Evolutionary conservation across 2,113 vertebrate genomes (phyloP).

Genomic region (Pedionomus torquatus): DNA sequence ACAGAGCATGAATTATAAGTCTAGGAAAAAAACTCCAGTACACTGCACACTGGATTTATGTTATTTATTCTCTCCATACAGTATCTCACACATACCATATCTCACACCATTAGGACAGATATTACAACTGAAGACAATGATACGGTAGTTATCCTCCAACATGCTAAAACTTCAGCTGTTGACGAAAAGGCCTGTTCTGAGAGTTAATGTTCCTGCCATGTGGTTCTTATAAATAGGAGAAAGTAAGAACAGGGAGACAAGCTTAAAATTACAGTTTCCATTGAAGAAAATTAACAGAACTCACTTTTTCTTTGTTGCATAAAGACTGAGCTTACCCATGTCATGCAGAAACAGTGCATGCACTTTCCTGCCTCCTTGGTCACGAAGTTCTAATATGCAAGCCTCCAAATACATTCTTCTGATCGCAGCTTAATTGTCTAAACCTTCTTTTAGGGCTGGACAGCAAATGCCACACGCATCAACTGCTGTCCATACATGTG

Average conservation of each 20-base stretch:
- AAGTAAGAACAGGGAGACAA: background rate
- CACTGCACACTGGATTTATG: background rate
- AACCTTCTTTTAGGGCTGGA: background rate
- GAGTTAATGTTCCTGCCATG: background rate
- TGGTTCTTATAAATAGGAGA: background rate
- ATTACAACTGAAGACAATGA: background rate
- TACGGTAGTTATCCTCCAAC: background rate
- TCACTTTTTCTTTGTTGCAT: background rate
- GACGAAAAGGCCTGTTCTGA: background rate
- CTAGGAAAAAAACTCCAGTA: background rate
- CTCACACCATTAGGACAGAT: background rate
- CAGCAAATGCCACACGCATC: background rate
- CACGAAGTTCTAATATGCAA: background rate
- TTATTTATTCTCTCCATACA: background rate
- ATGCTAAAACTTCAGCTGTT: background rate
- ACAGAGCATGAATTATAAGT: background rate
- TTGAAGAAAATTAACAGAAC: background rate
- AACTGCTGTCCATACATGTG: background rate
- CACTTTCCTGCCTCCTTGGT: background rate
- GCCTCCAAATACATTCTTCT: background rate
- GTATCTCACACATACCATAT: background rate
- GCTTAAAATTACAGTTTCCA: background rate
- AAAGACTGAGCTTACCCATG: background rate
- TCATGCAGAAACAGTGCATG: rapidly evolving
- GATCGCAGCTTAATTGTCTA: background rate